These are phyloP conservation scores for Triops longicaudatus DNA, from an alignment of 1,140 invertebrate genomes.

Conservation along the genomic window DNA sequence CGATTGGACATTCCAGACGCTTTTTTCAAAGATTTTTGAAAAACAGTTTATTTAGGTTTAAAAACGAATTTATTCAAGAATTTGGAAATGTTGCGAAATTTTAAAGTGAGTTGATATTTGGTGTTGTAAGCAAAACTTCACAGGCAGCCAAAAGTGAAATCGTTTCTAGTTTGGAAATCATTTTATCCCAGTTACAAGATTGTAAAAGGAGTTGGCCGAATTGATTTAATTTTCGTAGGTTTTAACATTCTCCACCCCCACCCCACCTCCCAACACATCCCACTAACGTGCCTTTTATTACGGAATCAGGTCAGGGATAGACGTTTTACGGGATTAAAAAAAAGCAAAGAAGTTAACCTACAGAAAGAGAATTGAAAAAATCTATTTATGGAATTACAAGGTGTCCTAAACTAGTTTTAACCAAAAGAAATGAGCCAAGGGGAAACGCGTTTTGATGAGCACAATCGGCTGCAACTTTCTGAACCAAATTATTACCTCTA, in stretches of 20 bases:
- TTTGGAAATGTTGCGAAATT: no score
- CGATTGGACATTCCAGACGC: neutral
- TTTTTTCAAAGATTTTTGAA: no score
- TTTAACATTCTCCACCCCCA: neutral
- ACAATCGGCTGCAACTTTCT: neutral
- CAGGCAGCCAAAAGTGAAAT: no score
- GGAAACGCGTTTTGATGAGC: neutral
- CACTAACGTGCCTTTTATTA: conserved; percentile 8
- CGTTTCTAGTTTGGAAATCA: no score
- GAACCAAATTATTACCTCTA: neutral
- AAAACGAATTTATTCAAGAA: no score
- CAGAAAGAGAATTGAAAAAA: neutral
- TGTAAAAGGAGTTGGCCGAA: no score
- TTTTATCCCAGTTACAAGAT: no score
- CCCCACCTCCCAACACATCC: neutral
- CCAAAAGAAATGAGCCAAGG: neutral
- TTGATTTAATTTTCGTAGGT: no score
- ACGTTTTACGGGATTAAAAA: neutral
- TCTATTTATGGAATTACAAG: conserved; percentile 13
- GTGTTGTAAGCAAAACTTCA: no score
- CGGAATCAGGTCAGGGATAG: conserved; percentile 11
- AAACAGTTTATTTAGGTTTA: no score
- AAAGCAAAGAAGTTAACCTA: neutral
- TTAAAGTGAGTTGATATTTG: no score
- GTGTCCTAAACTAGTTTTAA: neutral